phyloP scores from a whole-genome alignment of 2,113 vertebrate genomes.

The Scolopax mira region DNA sequence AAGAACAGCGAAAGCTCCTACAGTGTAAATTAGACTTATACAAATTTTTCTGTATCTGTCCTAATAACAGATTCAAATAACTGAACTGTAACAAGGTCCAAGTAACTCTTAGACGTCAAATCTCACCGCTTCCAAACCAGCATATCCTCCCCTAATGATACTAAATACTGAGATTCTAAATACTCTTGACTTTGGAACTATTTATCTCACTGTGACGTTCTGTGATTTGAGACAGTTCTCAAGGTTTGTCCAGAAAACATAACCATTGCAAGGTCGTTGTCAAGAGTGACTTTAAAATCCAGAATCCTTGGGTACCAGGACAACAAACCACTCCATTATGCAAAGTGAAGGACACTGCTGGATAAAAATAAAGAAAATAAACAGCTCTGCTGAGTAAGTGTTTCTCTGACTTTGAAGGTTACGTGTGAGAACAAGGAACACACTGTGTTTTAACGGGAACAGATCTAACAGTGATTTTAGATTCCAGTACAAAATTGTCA shows the following conservation, averaged over 20 bases:
- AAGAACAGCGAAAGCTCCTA: neutral
- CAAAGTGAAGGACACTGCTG: neutral
- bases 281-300: neutral
- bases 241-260: neutral
- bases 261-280: neutral
- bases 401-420: neutral
- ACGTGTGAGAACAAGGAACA: neutral
- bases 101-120: neutral
- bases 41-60: neutral
- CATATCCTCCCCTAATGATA: neutral
- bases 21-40: neutral
- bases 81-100: neutral
- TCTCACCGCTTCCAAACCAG: neutral
- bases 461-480: neutral
- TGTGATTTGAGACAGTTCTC: neutral
- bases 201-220: neutral
- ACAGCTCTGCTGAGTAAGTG: neutral
- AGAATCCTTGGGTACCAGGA: neutral
- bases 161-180: neutral
- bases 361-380: neutral
- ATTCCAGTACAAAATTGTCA: neutral
- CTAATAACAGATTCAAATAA: neutral
- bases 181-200: neutral
- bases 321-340: neutral
- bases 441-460: accelerated